A percentile compares a stretch with the other conserved stretches of the same genome.
phyloP scores from a whole-genome alignment of 2,888 invertebrate genomes.

The Apantesis nais region DNA sequence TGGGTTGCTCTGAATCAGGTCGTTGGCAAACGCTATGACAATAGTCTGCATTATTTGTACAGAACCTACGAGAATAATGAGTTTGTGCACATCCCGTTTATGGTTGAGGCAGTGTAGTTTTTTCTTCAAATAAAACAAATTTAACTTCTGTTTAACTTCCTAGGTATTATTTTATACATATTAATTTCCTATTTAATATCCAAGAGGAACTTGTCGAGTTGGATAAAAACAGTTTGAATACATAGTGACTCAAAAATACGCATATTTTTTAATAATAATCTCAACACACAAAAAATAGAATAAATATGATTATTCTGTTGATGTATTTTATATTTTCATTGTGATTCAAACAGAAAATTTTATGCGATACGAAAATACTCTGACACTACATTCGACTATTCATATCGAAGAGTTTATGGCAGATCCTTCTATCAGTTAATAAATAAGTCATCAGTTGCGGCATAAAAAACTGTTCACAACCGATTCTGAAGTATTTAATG shows the following conservation, averaged over 20 bases:
- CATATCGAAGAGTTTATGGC: slow-evolving; percentile 16
- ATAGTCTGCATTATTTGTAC: neutral
- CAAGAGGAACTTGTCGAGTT: neutral
- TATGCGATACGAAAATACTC: neutral
- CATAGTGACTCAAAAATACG: too few relatives aligned
- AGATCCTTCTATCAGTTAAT: slow-evolving; percentile 24
- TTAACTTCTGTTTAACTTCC: neutral
- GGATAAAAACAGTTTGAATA: neutral
- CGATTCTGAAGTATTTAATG: slow-evolving; percentile 46
- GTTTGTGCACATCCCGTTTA: neutral
- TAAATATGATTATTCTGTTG: neutral
- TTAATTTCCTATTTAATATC: neutral
- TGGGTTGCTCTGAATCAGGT: slow-evolving; percentile 21
- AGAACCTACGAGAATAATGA: neutral
- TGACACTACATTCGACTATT: neutral
- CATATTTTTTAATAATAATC: too few relatives aligned
- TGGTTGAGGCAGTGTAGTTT: neutral
- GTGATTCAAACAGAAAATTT: neutral
- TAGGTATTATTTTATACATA: neutral
- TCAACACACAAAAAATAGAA: too few relatives aligned
- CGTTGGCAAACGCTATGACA: slow-evolving; percentile 3
- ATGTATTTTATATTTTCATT: neutral
- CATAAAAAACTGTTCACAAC: slow-evolving; percentile 45
- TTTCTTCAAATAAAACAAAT: neutral
- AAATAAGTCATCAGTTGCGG: slow-evolving; percentile 43